Evolutionary conservation across 2,797 vertebrate genomes (phyloP), one percentile per base, ranked within the genome.

Genomic region (Cuniculus paca): DNA sequence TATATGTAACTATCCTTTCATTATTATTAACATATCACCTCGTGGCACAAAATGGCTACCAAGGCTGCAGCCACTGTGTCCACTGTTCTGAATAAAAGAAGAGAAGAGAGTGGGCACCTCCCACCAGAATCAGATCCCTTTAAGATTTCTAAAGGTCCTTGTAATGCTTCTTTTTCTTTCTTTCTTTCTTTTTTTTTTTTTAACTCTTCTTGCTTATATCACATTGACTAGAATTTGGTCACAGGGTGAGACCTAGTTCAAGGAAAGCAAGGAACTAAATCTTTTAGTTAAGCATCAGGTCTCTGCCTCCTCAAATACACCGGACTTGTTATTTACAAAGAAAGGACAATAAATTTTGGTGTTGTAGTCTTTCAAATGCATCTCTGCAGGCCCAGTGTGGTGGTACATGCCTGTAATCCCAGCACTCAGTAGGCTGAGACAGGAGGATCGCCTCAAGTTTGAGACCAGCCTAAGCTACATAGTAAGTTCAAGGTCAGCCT

Each of bases 251-350:
- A 77, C 1, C 80, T 52, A 63, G 45, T 26, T 75, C 56, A 79
- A 88, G 81, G n/a, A 91, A 65, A 54, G 39, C 24, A 39, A 31
- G 9, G 50, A 86, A 82, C 39, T 26, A 84, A 78, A 70, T 42
- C 56, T 48, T 75, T 83, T 52, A 28, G 19, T 78, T 93, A 36
- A 91, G 39, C 28, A 58, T 82, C 86, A 91, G 48, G 12, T 63
- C 39, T 91, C 77, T 60, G 70, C 50, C 42, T 72, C 52, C 60
- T 45, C 58, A 95, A 88, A 93, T 86, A 95, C 93, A 60, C 52
- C 31, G 90, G n/a, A 24, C 26, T 87, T 83, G 31, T 63, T 79
- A 89, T 52, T 75, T 50, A n/a, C 54, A 86, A 80, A 90, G 56
- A 82, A 94, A 79, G 34, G 45, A 58, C 0, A 79, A 48, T 56